Conservation (phyloP, 1,140 invertebrate genomes). For the Gryllus bimaculatus region DNA sequence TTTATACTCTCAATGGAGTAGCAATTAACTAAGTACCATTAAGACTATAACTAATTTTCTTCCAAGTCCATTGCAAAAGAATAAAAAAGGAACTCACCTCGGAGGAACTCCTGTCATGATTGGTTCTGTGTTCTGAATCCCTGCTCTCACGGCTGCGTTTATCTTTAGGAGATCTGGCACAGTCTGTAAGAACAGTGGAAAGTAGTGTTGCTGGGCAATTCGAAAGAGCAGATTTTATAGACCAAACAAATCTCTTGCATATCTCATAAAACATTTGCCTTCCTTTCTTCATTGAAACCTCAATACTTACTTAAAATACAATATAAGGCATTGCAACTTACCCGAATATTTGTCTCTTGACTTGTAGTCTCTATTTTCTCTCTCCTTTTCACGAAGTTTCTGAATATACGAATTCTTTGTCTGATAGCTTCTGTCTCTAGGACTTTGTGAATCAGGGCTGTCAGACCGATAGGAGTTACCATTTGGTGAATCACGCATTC, state of each 20-base stretch:
- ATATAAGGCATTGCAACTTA: not conserved
- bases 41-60: no score
- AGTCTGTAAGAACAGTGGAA: slow-evolving; percentile 44
- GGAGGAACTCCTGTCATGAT: slow-evolving; percentile 70
- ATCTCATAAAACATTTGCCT: not conserved
- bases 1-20: no score
- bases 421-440: slow-evolving; percentile 60
- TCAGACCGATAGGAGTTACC: slow-evolving; percentile 65
- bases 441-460: slow-evolving; percentile 54
- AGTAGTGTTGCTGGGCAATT: not conserved
- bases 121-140: slow-evolving; percentile 72
- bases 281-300: not conserved
- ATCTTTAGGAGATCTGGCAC: slow-evolving; percentile 71
- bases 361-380: slow-evolving; percentile 80
- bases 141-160: slow-evolving; percentile 64
- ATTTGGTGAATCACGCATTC: slow-evolving; percentile 61
- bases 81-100: slow-evolving; percentile 42
- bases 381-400: slow-evolving; percentile 75
- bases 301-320: not conserved
- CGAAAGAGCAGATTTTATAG: no score
- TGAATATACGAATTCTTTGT: slow-evolving; percentile 62
- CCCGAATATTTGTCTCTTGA: slow-evolving; percentile 67
- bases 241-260: no score
- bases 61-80: not conserved
- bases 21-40: no score